Evolutionary conservation across 92 coral and sea anemone genomes (phyloP).

Genomic region (Metridium senile): DNA sequence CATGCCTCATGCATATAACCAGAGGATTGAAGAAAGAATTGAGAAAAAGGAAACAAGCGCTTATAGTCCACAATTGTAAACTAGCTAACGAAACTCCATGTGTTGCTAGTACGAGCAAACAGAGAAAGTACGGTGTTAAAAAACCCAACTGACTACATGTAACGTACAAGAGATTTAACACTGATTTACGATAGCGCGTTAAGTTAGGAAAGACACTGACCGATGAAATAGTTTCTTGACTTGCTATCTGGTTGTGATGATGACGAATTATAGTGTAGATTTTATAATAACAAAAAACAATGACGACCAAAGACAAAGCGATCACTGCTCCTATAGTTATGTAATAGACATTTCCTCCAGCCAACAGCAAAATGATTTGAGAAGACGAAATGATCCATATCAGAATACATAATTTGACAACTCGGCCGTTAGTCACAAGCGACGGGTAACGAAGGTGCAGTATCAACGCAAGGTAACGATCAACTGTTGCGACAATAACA

Average conservation of each 20-base stretch:
- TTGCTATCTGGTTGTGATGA: slow-evolving; percentile 16
- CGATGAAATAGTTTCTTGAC: neutral
- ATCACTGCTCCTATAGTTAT: neutral
- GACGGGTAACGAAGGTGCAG: slow-evolving; percentile 7
- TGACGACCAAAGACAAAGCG: neutral
- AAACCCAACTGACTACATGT: neutral
- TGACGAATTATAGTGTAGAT: slow-evolving; percentile 11
- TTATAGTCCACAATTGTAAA: slow-evolving; percentile 10
- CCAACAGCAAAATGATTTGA: neutral
- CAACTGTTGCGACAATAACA: neutral
- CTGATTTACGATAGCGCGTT: slow-evolving; percentile 16
- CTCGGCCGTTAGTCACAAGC: neutral
- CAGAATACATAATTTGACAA: neutral
- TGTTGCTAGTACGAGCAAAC: neutral
- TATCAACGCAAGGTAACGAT: slow-evolving; percentile 1
- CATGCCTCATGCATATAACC: slow-evolving; percentile 2
- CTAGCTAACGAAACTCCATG: neutral
- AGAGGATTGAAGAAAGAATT: slow-evolving; percentile 21
- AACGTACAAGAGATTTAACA: neutral
- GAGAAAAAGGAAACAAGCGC: neutral
- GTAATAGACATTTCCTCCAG: slow-evolving; percentile 3
- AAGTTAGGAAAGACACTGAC: neutral
- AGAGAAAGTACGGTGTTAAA: neutral
- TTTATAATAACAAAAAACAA: slow-evolving; percentile 20
- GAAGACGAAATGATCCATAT: neutral